Conservation (phyloP, 2,888 invertebrate genomes). For the Anaspis maculata region DNA sequence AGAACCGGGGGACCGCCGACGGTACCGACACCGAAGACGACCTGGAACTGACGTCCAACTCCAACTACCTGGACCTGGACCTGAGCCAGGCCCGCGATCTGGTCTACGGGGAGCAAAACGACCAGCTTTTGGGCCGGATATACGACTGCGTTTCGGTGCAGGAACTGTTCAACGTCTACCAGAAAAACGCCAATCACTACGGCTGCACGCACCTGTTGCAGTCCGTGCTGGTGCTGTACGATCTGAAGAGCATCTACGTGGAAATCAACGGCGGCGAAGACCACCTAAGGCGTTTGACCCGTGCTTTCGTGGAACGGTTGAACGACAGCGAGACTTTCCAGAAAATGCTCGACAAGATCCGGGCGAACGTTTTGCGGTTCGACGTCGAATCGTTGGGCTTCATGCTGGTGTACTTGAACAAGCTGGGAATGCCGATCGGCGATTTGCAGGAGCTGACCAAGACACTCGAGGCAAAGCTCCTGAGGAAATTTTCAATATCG, state of each 20-base stretch:
- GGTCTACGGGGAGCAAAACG: conserved; percentile 24
- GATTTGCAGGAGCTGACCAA: conserved; percentile 36
- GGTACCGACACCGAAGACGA: background rate
- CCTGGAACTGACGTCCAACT: background rate
- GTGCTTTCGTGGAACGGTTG: conserved; percentile 30
- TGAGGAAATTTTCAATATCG: conserved; percentile 21
- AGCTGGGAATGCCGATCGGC: conserved; percentile 39
- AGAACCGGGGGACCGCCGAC: too few relatives aligned
- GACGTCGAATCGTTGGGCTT: too few relatives aligned
- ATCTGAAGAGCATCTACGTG: conserved; percentile 36
- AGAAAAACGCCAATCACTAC: conserved; percentile 20
- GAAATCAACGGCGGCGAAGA: conserved; percentile 18
- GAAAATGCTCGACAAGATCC: conserved; percentile 28
- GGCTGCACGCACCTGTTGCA: conserved; percentile 23
- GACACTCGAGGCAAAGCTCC: conserved; percentile 28
- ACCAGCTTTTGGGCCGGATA: conserved; percentile 28
- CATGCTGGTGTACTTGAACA: conserved; percentile 45
- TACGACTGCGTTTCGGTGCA: conserved; percentile 35
- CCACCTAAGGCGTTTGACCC: conserved; percentile 4
- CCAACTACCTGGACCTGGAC: background rate
- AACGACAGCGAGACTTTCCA: conserved; percentile 29
- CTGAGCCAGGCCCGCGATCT: conserved; percentile 15
- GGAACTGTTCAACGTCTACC: conserved; percentile 36
- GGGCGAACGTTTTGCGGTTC: conserved; percentile 30
- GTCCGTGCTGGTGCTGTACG: conserved; percentile 36